Percentiles rank a stretch among this genome's conserved stretches.
These are phyloP conservation scores for Homarus gammarus DNA, from an alignment of 2,888 invertebrate genomes.

Conservation along the genomic window DNA sequence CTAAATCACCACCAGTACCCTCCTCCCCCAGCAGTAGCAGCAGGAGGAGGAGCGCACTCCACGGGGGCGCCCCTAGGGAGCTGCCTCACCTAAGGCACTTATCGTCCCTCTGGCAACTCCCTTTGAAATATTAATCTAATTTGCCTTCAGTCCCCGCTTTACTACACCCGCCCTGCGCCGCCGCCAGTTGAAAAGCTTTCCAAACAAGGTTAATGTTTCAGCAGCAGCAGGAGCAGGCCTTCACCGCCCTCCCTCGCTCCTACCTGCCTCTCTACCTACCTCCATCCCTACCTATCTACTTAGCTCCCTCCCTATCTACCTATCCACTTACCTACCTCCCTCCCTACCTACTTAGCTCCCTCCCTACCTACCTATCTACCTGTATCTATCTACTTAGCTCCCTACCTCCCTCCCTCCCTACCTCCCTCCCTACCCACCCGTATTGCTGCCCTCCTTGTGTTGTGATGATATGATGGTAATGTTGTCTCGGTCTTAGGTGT, in stretches of 20 bases:
- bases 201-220: conserved; percentile 73
- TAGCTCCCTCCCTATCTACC: neutral
- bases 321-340: neutral
- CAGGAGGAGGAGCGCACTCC: conserved; percentile 31
- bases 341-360: too few relatives aligned
- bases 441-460: too few relatives aligned
- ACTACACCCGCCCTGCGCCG: conserved; percentile 60
- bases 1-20: neutral
- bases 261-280: neutral
- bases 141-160: conserved; percentile 69
- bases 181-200: conserved; percentile 68
- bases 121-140: conserved; percentile 73
- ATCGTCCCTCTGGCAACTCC: conserved; percentile 71
- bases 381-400: too few relatives aligned
- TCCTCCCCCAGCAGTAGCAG: conserved; percentile 2
- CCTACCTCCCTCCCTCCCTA: too few relatives aligned
- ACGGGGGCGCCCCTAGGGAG: conserved; percentile 41
- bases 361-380: too few relatives aligned
- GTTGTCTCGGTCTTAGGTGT: too few relatives aligned
- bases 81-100: conserved; percentile 69
- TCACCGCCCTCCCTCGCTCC: conserved; percentile 29
- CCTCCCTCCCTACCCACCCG: too few relatives aligned
- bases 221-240: too few relatives aligned
- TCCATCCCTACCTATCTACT: neutral
- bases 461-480: too few relatives aligned